Evolutionary conservation across 2,888 invertebrate genomes (phyloP).

Genomic region (Serrognathus titanus): DNA sequence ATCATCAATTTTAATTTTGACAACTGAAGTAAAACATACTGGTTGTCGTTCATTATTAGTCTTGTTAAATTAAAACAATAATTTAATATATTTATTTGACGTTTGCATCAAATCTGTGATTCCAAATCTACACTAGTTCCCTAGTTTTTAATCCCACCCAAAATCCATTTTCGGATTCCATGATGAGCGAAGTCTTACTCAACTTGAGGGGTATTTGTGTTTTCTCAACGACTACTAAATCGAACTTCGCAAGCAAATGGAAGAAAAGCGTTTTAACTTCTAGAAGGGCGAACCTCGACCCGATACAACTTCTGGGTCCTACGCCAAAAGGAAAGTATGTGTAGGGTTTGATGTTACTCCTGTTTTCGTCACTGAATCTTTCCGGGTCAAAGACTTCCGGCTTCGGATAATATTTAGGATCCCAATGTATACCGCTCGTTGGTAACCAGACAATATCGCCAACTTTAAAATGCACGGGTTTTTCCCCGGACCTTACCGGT

Average conservation of each 20-base stretch:
- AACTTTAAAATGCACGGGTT: conserved; percentile 18
- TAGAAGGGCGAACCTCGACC: conserved; percentile 41
- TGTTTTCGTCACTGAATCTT: conserved; percentile 53
- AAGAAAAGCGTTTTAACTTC: conserved; percentile 34
- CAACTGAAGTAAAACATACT: too few relatives aligned
- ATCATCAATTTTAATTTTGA: too few relatives aligned
- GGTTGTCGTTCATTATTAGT: too few relatives aligned
- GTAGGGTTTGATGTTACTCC: conserved; percentile 48
- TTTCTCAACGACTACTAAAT: conserved; percentile 18
- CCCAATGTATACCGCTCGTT: conserved; percentile 32
- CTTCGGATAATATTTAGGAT: conserved; percentile 33
- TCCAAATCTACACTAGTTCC: too few relatives aligned
- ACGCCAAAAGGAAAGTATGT: conserved; percentile 44
- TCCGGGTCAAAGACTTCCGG: conserved; percentile 40
- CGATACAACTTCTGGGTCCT: conserved; percentile 63
- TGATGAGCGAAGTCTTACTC: too few relatives aligned
- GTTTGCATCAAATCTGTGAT: too few relatives aligned
- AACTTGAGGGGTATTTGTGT: too few relatives aligned
- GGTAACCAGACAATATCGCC: conserved; percentile 29
- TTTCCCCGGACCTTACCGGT: conserved; percentile 19
- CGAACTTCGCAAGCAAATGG: conserved; percentile 32
- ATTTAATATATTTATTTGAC: too few relatives aligned
- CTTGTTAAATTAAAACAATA: too few relatives aligned
- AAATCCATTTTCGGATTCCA: too few relatives aligned
- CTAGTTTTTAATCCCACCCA: too few relatives aligned